Conservation (phyloP, 2,888 invertebrate species). For the Linnaemya tessellans region DNA sequence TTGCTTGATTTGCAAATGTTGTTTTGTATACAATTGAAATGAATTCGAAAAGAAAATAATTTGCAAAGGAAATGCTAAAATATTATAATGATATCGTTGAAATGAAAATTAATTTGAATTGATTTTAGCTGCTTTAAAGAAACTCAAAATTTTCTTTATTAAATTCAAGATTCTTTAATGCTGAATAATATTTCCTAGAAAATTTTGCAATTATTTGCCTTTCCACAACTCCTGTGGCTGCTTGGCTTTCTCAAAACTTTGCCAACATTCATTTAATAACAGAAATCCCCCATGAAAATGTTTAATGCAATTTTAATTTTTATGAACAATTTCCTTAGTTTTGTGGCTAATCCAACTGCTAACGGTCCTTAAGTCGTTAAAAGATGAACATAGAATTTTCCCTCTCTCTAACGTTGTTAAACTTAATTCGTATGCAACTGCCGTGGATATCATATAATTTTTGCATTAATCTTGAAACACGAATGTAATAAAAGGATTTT, state of each 20-base stretch:
- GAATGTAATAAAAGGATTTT: constrained; percentile 67
- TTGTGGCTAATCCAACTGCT: constrained; percentile 33
- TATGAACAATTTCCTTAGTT: constrained; percentile 54
- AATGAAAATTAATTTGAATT: neutral
- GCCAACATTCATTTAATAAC: neutral
- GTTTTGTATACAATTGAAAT: constrained; percentile 18
- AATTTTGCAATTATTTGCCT: neutral
- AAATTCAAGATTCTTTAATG: neutral
- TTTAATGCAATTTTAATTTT: constrained; percentile 54
- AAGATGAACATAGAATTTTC: constrained; percentile 6
- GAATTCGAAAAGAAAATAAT: constrained; percentile 34
- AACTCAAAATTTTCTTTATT: neutral
- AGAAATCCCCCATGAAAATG: constrained; percentile 8
- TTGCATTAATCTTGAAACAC: constrained; percentile 63
- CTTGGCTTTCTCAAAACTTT: neutral
- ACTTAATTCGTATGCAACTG: constrained; percentile 53
- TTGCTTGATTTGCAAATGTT: neutral
- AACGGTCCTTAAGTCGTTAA: constrained; percentile 57
- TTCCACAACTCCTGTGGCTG: neutral
- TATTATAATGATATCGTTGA: neutral
- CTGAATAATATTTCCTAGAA: neutral
- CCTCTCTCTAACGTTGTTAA: constrained; percentile 14
- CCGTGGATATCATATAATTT: constrained; percentile 60
- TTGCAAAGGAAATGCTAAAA: neutral
- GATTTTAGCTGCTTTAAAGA: neutral